Evolutionary conservation across 2,797 vertebrate species (phyloP), one percentile per base, ranked within the genome.

Genomic region (Dromococcyx pavoninus): DNA sequence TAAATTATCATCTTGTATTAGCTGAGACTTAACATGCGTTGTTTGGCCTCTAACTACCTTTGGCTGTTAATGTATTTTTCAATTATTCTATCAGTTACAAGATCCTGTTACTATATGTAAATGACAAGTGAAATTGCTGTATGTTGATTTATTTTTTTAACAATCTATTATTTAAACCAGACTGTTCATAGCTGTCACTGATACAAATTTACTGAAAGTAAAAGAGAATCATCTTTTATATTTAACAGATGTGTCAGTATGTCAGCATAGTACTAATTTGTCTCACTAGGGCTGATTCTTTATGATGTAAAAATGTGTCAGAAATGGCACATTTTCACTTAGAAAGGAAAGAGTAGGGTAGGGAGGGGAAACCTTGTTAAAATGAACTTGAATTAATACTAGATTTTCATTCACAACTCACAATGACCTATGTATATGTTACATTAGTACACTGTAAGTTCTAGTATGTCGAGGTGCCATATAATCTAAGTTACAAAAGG

Each of bases 91-190:
- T 83, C 83, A 88, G 32, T 75, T 88, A 66, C 74, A 78, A 89
- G 70, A 93, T 91, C 58, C 51, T 82, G 71, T 90, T 96, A 67
- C 56, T 89, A 21, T 94, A 86, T 73, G 62, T 84, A 92, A 95
- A 89, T 89, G 86, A 89, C 85, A 94, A 86, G 87, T 65, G 96
- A 80, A 86, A 79, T 94, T 82, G 66, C 77, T 95, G 51, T 66
- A 50, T 94, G 69, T 86, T 94, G 95, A 69, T 92, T 87, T 94
- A 65, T 95, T 89, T 94, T 89, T 96, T 92, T 76, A 93, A 57
- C 54, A 90, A 97, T 96, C 72, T 95, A 33, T 81, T 94, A 58
- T 93, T 82, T 96, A 87, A 93, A 89, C 79, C 74, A 93, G 87
- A 83, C 86, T 88, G 74, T 82, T 94, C 92, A 35, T 92, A 83